phyloP scores from a whole-genome alignment of 2,888 invertebrate genomes.

The Melangyna quadrimaculata region DNA sequence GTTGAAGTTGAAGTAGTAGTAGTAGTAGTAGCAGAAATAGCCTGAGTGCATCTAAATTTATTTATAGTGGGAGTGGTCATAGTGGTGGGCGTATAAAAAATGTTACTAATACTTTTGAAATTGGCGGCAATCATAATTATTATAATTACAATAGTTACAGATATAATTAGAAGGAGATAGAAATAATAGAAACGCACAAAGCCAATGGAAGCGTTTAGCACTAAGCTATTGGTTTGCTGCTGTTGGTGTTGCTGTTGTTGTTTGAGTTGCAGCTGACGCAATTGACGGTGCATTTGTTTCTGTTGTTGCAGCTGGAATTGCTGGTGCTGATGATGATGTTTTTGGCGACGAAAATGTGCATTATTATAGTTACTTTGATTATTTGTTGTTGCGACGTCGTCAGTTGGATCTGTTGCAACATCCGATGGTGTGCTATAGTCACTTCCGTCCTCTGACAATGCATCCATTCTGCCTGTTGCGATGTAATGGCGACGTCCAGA shows the following conservation, averaged over 20 bases:
- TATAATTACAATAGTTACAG: constrained; percentile 70
- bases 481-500: constrained; percentile 60
- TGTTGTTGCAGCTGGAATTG: background rate
- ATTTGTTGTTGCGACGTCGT: background rate
- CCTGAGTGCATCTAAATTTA: constrained; percentile 67
- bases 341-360: constrained; percentile 54
- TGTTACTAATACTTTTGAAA: constrained; percentile 67
- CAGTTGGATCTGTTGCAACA: background rate
- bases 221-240: constrained; percentile 38
- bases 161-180: constrained; percentile 64
- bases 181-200: constrained; percentile 71
- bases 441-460: constrained; percentile 54
- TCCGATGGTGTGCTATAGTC: constrained; percentile 52
- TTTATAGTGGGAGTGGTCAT: constrained; percentile 59
- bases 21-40: constrained; percentile 48
- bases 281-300: constrained; percentile 41
- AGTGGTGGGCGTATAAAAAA: constrained; percentile 70
- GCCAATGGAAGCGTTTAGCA: constrained; percentile 65
- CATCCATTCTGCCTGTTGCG: constrained; percentile 36
- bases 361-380: constrained; percentile 56
- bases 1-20: constrained; percentile 25
- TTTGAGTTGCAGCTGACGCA: constrained; percentile 17
- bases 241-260: constrained; percentile 14
- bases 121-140: constrained; percentile 71
- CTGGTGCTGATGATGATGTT: constrained; percentile 28